These are phyloP conservation scores for Vulpes ferrilata DNA, from an alignment of 2,113 vertebrate genomes.

Conservation along the genomic window DNA sequence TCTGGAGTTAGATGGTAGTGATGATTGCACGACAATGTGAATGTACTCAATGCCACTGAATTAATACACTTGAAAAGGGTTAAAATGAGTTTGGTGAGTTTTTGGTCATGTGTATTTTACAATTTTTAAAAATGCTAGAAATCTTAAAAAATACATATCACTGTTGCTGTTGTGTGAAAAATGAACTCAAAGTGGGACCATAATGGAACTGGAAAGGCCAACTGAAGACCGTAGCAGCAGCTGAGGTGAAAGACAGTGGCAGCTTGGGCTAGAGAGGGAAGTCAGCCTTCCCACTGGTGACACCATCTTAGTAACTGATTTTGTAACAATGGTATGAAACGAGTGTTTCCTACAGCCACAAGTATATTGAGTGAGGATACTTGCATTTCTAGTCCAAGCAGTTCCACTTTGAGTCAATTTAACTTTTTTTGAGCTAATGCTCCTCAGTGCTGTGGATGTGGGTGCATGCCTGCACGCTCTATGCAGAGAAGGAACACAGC, in stretches of 20 bases:
- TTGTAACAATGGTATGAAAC: background rate
- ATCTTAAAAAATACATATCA: background rate
- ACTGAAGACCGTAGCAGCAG: background rate
- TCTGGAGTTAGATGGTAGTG: background rate
- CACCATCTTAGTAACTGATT: background rate
- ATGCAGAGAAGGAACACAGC: accelerated
- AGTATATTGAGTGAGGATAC: background rate
- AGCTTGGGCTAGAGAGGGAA: background rate
- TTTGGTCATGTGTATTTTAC: background rate
- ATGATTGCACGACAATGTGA: background rate
- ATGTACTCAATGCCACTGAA: background rate
- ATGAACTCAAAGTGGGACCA: background rate
- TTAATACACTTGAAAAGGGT: background rate
- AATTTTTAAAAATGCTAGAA: background rate
- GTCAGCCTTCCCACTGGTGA: background rate
- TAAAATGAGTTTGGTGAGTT: background rate
- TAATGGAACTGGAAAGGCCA: background rate
- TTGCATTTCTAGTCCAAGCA: background rate
- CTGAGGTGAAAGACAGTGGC: background rate
- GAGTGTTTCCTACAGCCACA: background rate
- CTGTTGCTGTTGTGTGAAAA: background rate
- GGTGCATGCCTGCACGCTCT: accelerated
- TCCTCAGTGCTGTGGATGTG: background rate
- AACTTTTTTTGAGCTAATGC: background rate
- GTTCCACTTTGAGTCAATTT: background rate